A percentile compares a stretch with the other conserved stretches of the same genome.
Conservation (phyloP, 2,888 invertebrate genomes). For the Oligia strigilis region DNA sequence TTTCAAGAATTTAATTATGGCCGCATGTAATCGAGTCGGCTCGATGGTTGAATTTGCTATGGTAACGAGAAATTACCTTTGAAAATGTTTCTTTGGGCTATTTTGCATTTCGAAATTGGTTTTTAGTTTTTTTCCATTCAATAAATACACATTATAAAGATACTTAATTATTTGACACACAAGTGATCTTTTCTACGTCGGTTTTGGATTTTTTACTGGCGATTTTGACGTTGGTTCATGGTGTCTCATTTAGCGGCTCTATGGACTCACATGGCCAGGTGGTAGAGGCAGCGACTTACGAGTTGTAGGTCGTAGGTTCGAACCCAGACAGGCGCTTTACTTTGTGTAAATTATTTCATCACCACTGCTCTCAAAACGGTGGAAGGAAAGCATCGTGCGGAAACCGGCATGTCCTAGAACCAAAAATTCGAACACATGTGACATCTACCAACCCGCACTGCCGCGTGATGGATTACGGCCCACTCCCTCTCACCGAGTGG, state of each 20-base stretch:
- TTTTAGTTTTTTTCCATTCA: background rate
- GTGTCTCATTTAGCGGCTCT: background rate
- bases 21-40: constrained; percentile 54
- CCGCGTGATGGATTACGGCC: too few relatives aligned
- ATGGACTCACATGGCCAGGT: background rate
- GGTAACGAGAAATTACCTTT: constrained; percentile 1
- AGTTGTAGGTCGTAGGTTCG: background rate
- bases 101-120: background rate
- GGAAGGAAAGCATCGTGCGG: background rate
- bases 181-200: background rate
- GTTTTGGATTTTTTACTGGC: background rate
- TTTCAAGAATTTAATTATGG: constrained; percentile 76
- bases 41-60: constrained; percentile 10
- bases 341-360: background rate
- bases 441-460: background rate
- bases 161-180: background rate
- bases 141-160: background rate
- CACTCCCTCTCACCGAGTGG: background rate
- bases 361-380: background rate
- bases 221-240: background rate
- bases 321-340: background rate
- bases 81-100: background rate
- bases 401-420: background rate
- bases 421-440: background rate
- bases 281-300: background rate